These are phyloP conservation scores for Chrysogorgia sp. DNA, from an alignment of 92 coral and sea anemone species.

Conservation along the genomic window DNA sequence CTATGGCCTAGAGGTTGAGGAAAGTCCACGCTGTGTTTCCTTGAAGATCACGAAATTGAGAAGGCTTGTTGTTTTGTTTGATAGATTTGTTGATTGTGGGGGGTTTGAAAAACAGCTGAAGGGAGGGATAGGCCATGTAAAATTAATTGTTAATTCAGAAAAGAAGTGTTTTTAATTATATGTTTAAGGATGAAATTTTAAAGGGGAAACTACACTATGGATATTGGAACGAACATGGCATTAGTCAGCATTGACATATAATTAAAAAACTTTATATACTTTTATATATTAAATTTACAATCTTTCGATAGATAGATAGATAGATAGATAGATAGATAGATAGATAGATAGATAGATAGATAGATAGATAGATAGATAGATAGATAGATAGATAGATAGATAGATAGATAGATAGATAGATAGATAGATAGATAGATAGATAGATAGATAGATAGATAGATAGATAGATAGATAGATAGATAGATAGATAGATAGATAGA, in stretches of 20 bases:
- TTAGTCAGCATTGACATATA: no score
- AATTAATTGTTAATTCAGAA: constrained; percentile 42
- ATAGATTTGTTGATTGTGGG: constrained; percentile 32
- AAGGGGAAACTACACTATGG: constrained; percentile 42
- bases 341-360: no score
- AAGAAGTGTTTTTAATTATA: constrained; percentile 42
- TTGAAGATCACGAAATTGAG: constrained; percentile 46
- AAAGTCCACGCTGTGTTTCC: constrained; percentile 41
- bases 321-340: no score
- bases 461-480: no score
- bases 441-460: no score
- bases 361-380: no score
- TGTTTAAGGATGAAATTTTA: constrained; percentile 37
- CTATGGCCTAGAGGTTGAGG: constrained; percentile 57
- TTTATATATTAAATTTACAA: not conserved
- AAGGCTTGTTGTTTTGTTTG: constrained; percentile 33
- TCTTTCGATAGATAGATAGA: no score
- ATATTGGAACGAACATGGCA: constrained; percentile 46
- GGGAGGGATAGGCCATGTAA: constrained; percentile 34
- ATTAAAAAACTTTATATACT: constrained; percentile 27
- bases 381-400: no score
- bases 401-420: no score
- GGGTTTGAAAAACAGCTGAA: constrained; percentile 41
- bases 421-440: no score
- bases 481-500: no score